Evolutionary conservation across 2,888 invertebrate genomes (phyloP), one percentile per base, ranked within the genome.

Genomic region (Drosophila picticornis): DNA sequence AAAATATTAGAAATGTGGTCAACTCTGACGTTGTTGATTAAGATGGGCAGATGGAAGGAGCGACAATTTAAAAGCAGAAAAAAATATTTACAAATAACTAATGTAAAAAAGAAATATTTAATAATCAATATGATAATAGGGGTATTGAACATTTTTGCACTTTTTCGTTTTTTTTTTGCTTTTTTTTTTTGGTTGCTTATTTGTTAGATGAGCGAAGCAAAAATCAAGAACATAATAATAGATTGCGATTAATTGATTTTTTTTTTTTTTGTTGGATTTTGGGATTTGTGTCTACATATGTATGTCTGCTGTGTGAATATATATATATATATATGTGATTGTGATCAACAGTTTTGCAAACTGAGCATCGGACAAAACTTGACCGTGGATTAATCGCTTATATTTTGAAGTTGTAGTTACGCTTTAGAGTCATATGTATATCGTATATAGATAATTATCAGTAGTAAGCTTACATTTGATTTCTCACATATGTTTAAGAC

Each of bases 381-480:
- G 68, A 72, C 63, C 51, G 53, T 67, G 51, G 56, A 62, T 58
- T 64, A 55, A 52, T 59, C 67, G 53, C 63, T 57, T 75, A 56
- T 46, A 48, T 50, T 58, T 70, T 65, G 73, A 62, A 74, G 56
- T 73, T 64, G 72, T 71, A 69, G 62, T 81, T 75, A 72, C 61
- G 80, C 58, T 79, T 75, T 73, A 68, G 66, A 66, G 79, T 81
- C 79, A 77, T 83, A 75, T 87, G 63, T 83, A 80, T 86, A 81
- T 79, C 76, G 78, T 84, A 81, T 84, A 79, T 83, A 88, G 88
- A 81, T 87, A 82, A 77, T 81, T 85, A 85, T 85, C 86, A 82
- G 71, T 85, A 85, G 84, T 85, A 88, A 85, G 85, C 85, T 85
- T 85, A 85, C 71, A 82, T 88, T 85, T 88, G 85, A 85, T 88